Conservation (phyloP, 1,140 invertebrate genomes). For the Tribolium madens region DNA sequence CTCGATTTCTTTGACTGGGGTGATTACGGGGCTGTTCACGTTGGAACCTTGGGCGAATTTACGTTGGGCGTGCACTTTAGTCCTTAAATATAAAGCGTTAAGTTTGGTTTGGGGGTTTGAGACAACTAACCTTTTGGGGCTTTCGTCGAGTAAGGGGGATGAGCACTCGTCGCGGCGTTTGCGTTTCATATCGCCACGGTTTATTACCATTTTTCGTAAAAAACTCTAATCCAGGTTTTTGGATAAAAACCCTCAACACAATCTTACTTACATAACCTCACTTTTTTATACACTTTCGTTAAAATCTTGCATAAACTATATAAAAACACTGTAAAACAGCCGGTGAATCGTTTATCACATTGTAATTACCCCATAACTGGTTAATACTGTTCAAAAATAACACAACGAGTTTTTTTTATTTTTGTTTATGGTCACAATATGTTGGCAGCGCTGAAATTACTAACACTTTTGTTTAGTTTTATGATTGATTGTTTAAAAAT, state of each 20-base stretch:
- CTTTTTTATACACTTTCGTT: background rate
- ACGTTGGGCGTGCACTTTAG: slow-evolving; percentile 87
- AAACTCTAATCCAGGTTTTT: background rate
- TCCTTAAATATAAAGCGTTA: slow-evolving; percentile 65
- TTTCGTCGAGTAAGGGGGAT: slow-evolving; percentile 63
- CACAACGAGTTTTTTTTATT: background rate
- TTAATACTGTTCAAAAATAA: background rate
- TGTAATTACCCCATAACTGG: background rate
- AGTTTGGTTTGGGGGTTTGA: background rate
- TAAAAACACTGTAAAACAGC: background rate
- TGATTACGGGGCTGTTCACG: slow-evolving; percentile 69
- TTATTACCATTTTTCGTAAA: slow-evolving; percentile 34
- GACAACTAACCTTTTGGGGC: slow-evolving; percentile 69
- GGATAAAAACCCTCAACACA: background rate
- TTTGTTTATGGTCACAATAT: background rate
- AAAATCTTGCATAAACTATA: background rate
- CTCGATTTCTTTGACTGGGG: slow-evolving; percentile 74
- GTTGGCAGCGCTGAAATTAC: background rate
- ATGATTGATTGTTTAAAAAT: background rate
- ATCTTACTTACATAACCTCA: background rate
- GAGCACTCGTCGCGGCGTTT: slow-evolving; percentile 61
- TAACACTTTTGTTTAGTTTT: background rate
- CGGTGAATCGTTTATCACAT: background rate
- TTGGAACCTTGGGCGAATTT: slow-evolving; percentile 89
- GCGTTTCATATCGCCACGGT: slow-evolving; percentile 56